Evolutionary conservation across 2,113 vertebrate species (phyloP), one percentile per base, ranked within the genome.

Genomic region (Vidua macroura): DNA sequence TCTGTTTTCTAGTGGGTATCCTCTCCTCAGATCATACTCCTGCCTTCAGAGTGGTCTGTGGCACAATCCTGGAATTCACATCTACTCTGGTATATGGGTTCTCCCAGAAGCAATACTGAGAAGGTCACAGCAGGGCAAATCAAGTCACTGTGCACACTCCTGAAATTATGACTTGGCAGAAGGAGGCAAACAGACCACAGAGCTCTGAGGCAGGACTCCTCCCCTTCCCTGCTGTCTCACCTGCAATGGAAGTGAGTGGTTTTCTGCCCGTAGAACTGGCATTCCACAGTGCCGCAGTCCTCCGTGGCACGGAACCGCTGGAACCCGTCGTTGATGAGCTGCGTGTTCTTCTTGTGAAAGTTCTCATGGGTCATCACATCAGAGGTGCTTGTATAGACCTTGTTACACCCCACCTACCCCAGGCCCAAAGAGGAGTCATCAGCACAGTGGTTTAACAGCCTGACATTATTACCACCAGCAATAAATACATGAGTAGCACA

Each of bases 201-300:
- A 41, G 13, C 64, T 74, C 56, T 43, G 58, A 80, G 68, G 81
- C 27, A 39, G 88, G 37, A 49, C 23, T 70, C 74, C 68, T 52
- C 41, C 73, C 81, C 11, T 52, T 52, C 80, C 93, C 92, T 49
- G 53, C 51, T 75, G 11, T 25, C 94, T 97, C 86, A 99, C 99
- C 99, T 99, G 99, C 99, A 99, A 96, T 99, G 99, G 96, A 99
- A 99, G 97, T 99, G 99, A 8, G 99, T 99, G 86, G 99, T 99
- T 98, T 99, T 99, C 98, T 99, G 99, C 46, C 99, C 99, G 0
- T 99, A 99, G 97, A 99, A 99, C 97, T 99, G 99, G 94, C 99
- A 99, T 48, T 98, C 98, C 4, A 99, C 98, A 0, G 99, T 99
- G 94, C 99, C 99, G 0, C 99, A 99, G 97, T 99, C 99, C 96